phyloP scores from a whole-genome alignment of 2,113 vertebrate genomes.

The Crotalus helleri region DNA sequence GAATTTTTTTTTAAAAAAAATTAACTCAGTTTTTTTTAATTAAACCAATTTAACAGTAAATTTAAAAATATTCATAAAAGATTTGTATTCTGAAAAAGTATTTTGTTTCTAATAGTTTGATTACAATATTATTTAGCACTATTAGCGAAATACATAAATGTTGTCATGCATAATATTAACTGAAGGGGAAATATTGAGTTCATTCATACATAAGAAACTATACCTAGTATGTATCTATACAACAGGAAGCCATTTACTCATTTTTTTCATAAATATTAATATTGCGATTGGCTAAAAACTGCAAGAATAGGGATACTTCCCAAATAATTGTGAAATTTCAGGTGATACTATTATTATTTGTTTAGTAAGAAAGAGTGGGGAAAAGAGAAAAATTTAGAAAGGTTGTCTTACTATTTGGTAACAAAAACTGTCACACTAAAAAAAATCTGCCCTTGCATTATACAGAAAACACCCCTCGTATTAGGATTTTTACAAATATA shows the following conservation, averaged over 20 bases:
- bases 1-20: too few species aligned
- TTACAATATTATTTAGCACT: not conserved
- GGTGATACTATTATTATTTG: not conserved
- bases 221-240: not conserved
- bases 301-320: not conserved
- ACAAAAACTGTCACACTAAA: not conserved
- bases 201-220: not conserved
- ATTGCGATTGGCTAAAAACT: not conserved
- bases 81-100: not conserved
- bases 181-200: not conserved
- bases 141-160: not conserved
- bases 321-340: not conserved
- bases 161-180: not conserved
- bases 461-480: not conserved
- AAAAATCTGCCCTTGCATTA: not conserved
- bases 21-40: not conserved
- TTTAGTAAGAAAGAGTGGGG: not conserved
- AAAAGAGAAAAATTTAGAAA: not conserved
- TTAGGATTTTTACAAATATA: not conserved
- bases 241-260: not conserved
- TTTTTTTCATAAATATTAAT: not conserved
- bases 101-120: not conserved
- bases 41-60: not conserved
- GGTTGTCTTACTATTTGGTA: not conserved
- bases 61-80: not conserved